phyloP scores from a whole-genome alignment of 2,113 vertebrate genomes.

The Sorex fumeus region DNA sequence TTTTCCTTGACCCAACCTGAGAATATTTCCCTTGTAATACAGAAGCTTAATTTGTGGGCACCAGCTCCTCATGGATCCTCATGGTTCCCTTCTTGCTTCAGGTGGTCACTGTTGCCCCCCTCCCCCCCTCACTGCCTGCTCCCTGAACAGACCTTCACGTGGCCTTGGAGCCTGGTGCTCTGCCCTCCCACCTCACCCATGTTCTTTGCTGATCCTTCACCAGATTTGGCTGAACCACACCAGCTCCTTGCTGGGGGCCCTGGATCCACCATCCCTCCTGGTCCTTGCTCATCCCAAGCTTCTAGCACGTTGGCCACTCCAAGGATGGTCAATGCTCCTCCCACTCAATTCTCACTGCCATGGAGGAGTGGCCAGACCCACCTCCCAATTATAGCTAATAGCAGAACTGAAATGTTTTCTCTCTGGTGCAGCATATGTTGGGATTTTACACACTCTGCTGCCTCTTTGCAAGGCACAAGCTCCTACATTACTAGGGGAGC shows the following conservation, averaged over 20 bases:
- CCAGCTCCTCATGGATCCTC: neutral
- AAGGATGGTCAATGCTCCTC: neutral
- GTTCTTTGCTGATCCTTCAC: constrained; percentile 3
- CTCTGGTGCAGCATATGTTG: neutral
- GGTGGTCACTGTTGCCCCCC: neutral
- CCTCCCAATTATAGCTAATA: neutral
- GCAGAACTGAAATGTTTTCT: neutral
- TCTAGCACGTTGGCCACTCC: neutral
- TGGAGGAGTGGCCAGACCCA: neutral
- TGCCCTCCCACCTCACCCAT: neutral
- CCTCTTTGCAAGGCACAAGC: neutral
- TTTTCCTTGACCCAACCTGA: neutral
- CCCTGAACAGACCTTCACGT: neutral
- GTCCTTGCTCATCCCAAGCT: neutral
- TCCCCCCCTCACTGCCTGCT: too few relatives aligned
- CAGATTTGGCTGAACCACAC: neutral
- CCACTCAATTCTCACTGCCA: neutral
- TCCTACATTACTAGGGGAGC: neutral
- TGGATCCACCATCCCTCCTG: neutral
- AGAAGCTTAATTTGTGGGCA: neutral
- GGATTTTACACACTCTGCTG: neutral
- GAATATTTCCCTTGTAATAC: neutral
- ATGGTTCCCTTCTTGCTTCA: neutral
- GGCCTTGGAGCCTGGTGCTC: neutral
- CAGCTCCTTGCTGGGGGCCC: neutral